phyloP scores from a whole-genome alignment of 2,113 vertebrate species.

The Chaetorhynchus papuensis region DNA sequence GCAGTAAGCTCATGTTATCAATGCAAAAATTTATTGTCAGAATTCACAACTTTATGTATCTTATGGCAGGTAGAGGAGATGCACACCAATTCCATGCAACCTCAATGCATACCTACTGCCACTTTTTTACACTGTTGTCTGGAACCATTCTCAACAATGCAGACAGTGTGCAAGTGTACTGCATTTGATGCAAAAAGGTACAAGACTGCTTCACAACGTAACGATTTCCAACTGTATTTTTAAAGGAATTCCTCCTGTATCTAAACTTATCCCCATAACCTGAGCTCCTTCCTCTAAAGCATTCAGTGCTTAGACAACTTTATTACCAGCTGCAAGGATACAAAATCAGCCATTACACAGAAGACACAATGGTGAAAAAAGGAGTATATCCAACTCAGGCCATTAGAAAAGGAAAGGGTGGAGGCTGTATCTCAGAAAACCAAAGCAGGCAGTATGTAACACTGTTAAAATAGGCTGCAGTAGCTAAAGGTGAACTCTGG shows the following conservation, averaged over 20 bases:
- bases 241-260: neutral
- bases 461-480: neutral
- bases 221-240: neutral
- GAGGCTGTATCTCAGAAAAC: neutral
- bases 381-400: neutral
- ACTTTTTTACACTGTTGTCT: neutral
- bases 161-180: neutral
- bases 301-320: neutral
- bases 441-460: neutral
- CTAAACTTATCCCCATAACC: neutral
- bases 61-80: neutral
- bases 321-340: neutral
- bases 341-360: neutral
- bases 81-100: neutral
- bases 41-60: neutral
- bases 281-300: neutral
- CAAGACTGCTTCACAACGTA: neutral
- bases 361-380: neutral
- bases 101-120: neutral
- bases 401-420: neutral
- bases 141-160: neutral
- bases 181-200: neutral
- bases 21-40: neutral
- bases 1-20: neutral
- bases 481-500: neutral